Evolutionary conservation across 92 coral and sea anemone species (phyloP), one percentile per base, ranked within the genome.

Genomic region (Bergia puertoricense): DNA sequence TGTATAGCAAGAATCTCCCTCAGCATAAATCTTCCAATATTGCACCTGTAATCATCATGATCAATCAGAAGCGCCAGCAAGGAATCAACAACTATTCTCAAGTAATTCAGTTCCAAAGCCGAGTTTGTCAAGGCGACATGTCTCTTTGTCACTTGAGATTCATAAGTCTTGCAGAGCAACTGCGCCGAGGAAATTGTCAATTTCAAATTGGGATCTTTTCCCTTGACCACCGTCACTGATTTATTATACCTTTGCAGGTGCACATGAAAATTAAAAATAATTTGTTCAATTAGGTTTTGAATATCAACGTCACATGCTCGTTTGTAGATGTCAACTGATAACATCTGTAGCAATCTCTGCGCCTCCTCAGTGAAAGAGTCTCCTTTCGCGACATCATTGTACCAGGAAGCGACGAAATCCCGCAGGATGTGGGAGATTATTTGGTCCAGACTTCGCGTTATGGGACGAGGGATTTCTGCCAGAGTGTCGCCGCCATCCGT

Each of bases 361-460:
- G 95, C 89, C 76, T 97, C 98, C 23, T 83, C 83, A 62, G 94
- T 78, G 76, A 97, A 97, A 13, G 74, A 92, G 20, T 93, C 94
- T 4, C 95, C 98, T 43, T 91, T 90, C 44, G 93, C 99, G 51
- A 97, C 99, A 85, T 97, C 92, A 30, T 92, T 79, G 88, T 90
- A 97, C 99, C 99, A 97, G 4, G 97, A 82, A 14, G 88, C 82
- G 2, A 97, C 93, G 62, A 97, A 97, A 90, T 97, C 99, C 13
- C 95, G 92, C 62, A 91, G 78, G 41, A 95, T 90, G 71, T 97
- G 94, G 20, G 79, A 90, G 13, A 95, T 91, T 6, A 95, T 71
- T 68, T 79, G 88, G 75, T 93, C 91, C 22, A 96, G 56, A 51
- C 96, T 90, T 50, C 89, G 77, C 20, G 86, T 86, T 56, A 97